A percentile compares a stretch with the other conserved stretches of the same genome.
Conservation (phyloP, 2,113 vertebrate species). For the Gobius niger region DNA sequence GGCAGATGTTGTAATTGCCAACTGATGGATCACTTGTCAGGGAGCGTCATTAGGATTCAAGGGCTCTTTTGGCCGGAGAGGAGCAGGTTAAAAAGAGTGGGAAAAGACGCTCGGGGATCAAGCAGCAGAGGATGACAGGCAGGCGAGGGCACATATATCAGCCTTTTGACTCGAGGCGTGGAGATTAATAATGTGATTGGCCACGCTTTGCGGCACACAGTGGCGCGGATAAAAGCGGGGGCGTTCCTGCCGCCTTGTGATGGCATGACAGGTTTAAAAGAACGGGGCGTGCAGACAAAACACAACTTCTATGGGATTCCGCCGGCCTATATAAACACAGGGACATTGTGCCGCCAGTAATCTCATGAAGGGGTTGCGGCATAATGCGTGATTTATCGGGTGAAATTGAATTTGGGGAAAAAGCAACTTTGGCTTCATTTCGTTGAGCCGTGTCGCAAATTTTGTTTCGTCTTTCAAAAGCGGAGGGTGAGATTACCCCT, state of each 20-base stretch:
- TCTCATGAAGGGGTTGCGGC: conserved; percentile 1
- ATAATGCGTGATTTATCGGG: background rate
- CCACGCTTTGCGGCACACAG: conserved; percentile 67
- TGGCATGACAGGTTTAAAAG: conserved; percentile 52
- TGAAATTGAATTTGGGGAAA: background rate
- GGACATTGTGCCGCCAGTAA: conserved; percentile 16
- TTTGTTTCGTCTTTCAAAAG: background rate
- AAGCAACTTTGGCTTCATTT: conserved; percentile 1
- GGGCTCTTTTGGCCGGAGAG: conserved; percentile 46
- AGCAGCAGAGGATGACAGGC: conserved; percentile 56
- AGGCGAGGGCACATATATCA: conserved; percentile 69
- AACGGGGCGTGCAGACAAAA: conserved; percentile 37
- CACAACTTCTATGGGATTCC: conserved; percentile 19
- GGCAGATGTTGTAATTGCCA: conserved; percentile 86
- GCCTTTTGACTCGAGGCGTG: conserved; percentile 64
- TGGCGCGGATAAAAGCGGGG: conserved; percentile 52
- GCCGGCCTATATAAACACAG: conserved; percentile 7
- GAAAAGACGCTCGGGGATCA: conserved; percentile 54
- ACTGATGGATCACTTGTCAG: conserved; percentile 81
- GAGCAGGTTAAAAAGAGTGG: conserved; percentile 69
- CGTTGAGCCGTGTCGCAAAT: background rate
- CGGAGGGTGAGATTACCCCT: background rate
- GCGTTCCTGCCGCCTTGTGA: conserved; percentile 42
- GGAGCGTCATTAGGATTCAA: conserved; percentile 72
- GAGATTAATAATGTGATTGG: conserved; percentile 74